A percentile compares a stretch with the other conserved stretches of the same genome.
Conservation (phyloP, 1,140 invertebrate genomes). For the Pinna nobilis region DNA sequence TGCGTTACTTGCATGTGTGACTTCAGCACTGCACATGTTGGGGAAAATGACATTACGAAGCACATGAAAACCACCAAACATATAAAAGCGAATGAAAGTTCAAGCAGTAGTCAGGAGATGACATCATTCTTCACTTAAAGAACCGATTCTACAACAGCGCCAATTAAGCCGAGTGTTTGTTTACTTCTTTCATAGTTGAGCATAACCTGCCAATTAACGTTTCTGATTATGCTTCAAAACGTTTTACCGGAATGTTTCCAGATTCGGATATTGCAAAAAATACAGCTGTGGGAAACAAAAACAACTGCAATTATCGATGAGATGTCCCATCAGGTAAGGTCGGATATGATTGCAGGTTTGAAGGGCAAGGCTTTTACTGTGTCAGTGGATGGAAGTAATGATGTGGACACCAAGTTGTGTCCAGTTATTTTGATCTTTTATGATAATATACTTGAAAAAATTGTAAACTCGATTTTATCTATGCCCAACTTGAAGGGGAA, state of each 20-base stretch:
- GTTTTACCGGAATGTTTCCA: slow-evolving; percentile 12
- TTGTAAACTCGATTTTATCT: background rate
- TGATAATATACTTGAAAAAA: slow-evolving; percentile 7
- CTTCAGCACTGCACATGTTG: too few relatives aligned
- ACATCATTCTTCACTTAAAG: slow-evolving; percentile 2
- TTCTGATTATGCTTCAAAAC: slow-evolving; percentile 5
- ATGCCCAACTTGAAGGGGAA: slow-evolving; percentile 1
- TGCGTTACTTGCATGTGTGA: too few relatives aligned
- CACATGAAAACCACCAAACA: too few relatives aligned
- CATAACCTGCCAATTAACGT: slow-evolving; percentile 25
- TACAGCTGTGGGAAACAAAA: slow-evolving; percentile 13
- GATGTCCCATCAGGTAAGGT: slow-evolving; percentile 6
- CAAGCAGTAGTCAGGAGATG: slow-evolving; percentile 17
- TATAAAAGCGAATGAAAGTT: too few relatives aligned
- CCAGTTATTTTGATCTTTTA: slow-evolving; percentile 13
- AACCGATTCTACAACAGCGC: background rate
- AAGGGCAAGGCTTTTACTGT: slow-evolving; percentile 6
- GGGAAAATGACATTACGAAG: too few relatives aligned
- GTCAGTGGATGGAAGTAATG: slow-evolving; percentile 2
- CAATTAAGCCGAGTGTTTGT: slow-evolving; percentile 26
- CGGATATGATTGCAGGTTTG: background rate
- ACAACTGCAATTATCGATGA: slow-evolving; percentile 27
- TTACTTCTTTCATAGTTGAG: slow-evolving; percentile 28
- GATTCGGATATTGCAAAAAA: slow-evolving; percentile 26
- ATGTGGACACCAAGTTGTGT: slow-evolving; percentile 9